Conservation (phyloP, 2,888 invertebrate species). For the Megalurothrips usitatus region DNA sequence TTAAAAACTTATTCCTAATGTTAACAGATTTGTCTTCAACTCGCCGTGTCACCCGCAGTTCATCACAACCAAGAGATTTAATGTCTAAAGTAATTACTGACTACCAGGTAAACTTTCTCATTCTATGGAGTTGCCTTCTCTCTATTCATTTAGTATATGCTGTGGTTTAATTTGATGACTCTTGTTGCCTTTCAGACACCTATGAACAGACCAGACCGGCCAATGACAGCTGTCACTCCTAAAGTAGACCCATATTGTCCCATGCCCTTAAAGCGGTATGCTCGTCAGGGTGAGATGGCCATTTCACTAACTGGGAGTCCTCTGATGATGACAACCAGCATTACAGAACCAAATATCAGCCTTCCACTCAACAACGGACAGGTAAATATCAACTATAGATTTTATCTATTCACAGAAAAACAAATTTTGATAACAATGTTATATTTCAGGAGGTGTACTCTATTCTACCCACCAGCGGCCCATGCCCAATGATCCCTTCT, state of each 20-base stretch:
- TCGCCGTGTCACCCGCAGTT: not conserved
- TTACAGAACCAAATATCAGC: slow-evolving; percentile 5
- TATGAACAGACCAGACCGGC: not conserved
- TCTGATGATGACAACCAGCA: not conserved
- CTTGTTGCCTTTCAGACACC: not conserved
- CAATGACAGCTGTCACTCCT: not conserved
- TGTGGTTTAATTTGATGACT: no score
- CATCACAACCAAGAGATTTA: not conserved
- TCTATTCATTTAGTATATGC: not conserved
- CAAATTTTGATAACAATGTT: not conserved
- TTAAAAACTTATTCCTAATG: not conserved
- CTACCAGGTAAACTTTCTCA: not conserved
- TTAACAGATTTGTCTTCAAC: not conserved
- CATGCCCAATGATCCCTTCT: not conserved
- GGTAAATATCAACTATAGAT: not conserved
- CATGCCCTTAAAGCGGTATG: slow-evolving; percentile 1
- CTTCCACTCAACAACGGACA: not conserved
- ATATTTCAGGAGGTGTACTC: slow-evolving; percentile 3
- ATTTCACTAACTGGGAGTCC: slow-evolving; percentile 8
- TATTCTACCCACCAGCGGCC: not conserved
- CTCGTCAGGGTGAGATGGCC: slow-evolving; percentile 4
- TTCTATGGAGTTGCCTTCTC: not conserved
- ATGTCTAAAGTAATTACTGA: not conserved
- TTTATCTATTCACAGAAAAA: not conserved
- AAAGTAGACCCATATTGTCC: not conserved